Conservation (phyloP, 2,113 vertebrate genomes). For the Oncorhynchus masou region DNA sequence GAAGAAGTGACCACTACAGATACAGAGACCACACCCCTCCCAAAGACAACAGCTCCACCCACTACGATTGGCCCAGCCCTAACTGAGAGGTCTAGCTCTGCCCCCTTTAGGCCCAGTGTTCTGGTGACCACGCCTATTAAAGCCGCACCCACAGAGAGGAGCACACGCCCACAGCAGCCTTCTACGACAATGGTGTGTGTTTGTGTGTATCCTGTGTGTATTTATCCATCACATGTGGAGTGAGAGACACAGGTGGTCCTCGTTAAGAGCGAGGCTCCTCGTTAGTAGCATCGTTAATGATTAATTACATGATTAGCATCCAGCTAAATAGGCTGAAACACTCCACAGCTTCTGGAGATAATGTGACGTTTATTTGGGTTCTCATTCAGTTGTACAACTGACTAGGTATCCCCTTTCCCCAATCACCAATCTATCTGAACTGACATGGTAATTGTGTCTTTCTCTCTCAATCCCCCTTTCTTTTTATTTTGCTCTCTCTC, state of each 20-base stretch:
- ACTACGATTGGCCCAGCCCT: conserved; percentile 29
- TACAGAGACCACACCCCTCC: conserved; percentile 43
- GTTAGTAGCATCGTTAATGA: too few relatives aligned
- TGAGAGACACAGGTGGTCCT: too few relatives aligned
- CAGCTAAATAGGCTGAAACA: too few relatives aligned
- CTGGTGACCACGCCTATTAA: conserved; percentile 58
- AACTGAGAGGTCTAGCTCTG: conserved; percentile 16
- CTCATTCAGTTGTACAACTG: too few relatives aligned
- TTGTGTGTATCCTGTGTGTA: too few relatives aligned
- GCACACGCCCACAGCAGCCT: conserved; percentile 48
- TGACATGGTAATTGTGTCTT: not conserved
- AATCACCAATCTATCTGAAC: too few relatives aligned
- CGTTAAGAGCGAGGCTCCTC: too few relatives aligned
- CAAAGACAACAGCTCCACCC: conserved; percentile 39
- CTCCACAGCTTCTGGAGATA: too few relatives aligned
- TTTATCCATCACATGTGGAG: too few relatives aligned
- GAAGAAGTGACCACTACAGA: conserved; percentile 44
- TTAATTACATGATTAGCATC: too few relatives aligned
- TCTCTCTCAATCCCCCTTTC: not conserved
- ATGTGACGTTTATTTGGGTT: too few relatives aligned
- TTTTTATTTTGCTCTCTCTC: not conserved
- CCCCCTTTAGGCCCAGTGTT: conserved; percentile 57
- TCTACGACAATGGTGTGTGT: conserved; percentile 64
- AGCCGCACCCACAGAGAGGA: conserved; percentile 53
- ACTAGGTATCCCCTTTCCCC: too few relatives aligned